Evolutionary conservation across 2,888 invertebrate species (phyloP), one percentile per base, ranked within the genome.

Genomic region (Drosophila nigritarsus): DNA sequence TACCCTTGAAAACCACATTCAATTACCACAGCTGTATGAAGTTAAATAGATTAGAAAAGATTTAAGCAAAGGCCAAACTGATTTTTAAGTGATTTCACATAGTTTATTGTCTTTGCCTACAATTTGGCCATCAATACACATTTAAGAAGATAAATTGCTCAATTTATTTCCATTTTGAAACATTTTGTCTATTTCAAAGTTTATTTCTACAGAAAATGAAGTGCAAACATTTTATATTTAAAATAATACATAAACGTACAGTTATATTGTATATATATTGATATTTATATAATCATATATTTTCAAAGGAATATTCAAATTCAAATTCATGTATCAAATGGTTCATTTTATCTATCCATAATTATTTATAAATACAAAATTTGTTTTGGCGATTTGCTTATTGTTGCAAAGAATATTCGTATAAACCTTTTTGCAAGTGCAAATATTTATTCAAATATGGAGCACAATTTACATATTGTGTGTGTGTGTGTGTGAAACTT

Each of bases 11-110:
- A 56, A 49, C 59, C 36, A 54, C 63, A 71, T 76, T 75, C 76
- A 75, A 75, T 76, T 65, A 60, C 71, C 45, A 71, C 20, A 45
- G 24, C 24, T 51, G 2, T 15, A n/a, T n/a, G 15, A 8, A 36
- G 13, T 15, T 45, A 49, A 30, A 42, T 42, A 2, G 20, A 20
- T 42, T 20, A 20, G 42, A 20, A 4, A n/a, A 50, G 29, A 27
- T 58, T 69, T 13, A 9, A 11, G 27, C n/a, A 27, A 45, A 29
- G 30, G 8, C 34, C 40, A 30, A 20, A 20, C n/a, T 30, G 30
- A 42, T 27, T 38, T 53, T 18, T 34, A 53, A 53, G 24, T 36
- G 53, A 53, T 34, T 34, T 34, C 34, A 6, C 34, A 18, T 36
- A 15, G 32, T 53, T 48, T 8, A 48, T 8, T 15, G 8, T 40